phyloP scores from a whole-genome alignment of 2,797 vertebrate genomes.

The Schizothorax lantsangensis region DNA sequence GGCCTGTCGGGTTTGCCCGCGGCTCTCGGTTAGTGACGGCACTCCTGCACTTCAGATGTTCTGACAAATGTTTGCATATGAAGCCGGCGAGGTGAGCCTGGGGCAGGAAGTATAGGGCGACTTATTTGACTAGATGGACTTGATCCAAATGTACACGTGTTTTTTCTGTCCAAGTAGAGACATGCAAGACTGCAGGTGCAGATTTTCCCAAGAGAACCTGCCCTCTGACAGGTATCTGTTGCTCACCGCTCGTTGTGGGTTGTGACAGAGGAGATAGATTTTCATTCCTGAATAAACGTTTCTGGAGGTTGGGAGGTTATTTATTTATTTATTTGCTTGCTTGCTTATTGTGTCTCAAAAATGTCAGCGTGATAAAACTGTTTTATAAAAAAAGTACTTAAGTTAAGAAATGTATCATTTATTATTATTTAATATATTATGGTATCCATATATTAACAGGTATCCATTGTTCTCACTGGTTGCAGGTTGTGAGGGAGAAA shows the following conservation, averaged over 20 bases:
- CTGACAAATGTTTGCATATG: not conserved
- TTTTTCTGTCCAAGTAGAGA: constrained; percentile 65
- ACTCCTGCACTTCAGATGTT: not conserved
- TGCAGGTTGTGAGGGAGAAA: constrained; percentile 2
- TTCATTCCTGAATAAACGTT: not conserved
- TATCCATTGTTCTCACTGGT: constrained; percentile 39
- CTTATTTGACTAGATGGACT: constrained; percentile 6
- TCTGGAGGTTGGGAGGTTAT: not conserved
- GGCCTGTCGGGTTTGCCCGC: constrained; percentile 47
- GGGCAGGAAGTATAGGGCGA: not conserved
- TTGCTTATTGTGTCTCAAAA: not conserved
- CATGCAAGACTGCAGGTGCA: constrained; percentile 70
- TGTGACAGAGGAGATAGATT: not conserved
- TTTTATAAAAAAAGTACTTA: not conserved
- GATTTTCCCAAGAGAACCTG: constrained; percentile 8
- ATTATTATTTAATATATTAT: not conserved
- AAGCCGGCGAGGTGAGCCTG: not conserved
- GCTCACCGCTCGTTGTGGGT: not conserved
- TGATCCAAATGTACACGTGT: not conserved
- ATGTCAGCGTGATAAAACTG: not conserved
- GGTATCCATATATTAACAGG: too few relatives aligned
- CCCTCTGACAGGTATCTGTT: not conserved
- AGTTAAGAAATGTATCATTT: not conserved
- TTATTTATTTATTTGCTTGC: not conserved
- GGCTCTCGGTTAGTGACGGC: constrained; percentile 5